Percentiles rank a stretch among this genome's conserved stretches.
Conservation (phyloP, 35 echinoderm and acorn worm species). For the Acanthaster planci region DNA sequence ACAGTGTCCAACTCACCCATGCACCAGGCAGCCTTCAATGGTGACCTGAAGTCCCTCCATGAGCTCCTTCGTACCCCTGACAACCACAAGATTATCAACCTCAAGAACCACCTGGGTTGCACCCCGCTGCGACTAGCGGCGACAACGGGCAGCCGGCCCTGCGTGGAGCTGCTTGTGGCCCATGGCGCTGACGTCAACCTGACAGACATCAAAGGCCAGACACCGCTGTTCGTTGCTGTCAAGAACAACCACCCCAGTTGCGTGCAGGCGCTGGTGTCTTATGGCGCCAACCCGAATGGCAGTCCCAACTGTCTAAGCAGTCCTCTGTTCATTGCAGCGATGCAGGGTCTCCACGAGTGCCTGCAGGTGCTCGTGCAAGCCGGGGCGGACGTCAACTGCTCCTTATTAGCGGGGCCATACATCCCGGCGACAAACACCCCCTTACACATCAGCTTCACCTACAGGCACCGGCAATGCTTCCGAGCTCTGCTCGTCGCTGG, state of each 20-base stretch:
- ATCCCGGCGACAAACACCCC: conserved; percentile 31
- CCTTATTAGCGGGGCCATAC: conserved; percentile 35
- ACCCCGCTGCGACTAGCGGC: conserved; percentile 74
- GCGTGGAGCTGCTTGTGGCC: conserved; percentile 47
- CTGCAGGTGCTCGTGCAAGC: conserved; percentile 49
- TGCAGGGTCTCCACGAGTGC: conserved; percentile 56
- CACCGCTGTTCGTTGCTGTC: conserved; percentile 69
- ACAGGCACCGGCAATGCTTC: conserved; percentile 60
- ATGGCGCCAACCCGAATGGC: conserved; percentile 64
- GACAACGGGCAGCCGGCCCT: conserved; percentile 43
- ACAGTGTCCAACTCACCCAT: conserved; percentile 62
- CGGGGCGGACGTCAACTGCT: conserved; percentile 60
- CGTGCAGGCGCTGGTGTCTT: conserved; percentile 43
- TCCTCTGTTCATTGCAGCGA: conserved; percentile 64
- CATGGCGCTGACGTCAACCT: conserved; percentile 50
- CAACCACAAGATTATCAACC: conserved; percentile 31
- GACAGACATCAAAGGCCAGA: conserved; percentile 75
- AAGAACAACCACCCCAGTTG: conserved; percentile 70
- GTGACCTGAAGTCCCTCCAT: conserved; percentile 40
- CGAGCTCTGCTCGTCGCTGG: conserved; percentile 41
- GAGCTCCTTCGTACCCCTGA: conserved; percentile 42
- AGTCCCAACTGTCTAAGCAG: conserved; percentile 55
- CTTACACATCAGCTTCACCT: conserved; percentile 60
- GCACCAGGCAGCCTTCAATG: conserved; percentile 68
- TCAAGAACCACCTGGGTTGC: conserved; percentile 68